Percentiles rank a stretch among this genome's conserved stretches.
These are phyloP conservation scores for Microcebus tavaratra DNA, from an alignment of 2,113 vertebrate genomes.

Conservation along the genomic window DNA sequence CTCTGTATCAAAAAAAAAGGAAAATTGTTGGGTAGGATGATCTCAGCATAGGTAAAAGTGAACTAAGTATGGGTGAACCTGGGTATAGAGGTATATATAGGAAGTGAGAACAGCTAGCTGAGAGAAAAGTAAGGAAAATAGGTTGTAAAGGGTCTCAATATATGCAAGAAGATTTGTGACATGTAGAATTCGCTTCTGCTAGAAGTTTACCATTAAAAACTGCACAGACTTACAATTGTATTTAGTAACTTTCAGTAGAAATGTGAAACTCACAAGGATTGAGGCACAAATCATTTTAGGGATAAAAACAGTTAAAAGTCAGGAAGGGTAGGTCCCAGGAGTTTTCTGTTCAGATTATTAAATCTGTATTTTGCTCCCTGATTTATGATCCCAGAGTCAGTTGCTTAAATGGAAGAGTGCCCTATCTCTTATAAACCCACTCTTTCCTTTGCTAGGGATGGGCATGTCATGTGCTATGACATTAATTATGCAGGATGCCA, in stretches of 20 bases:
- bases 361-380: conserved; percentile 5
- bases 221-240: neutral
- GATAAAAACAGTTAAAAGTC: conserved; percentile 12
- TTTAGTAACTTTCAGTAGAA: conserved; percentile 7
- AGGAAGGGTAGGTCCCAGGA: neutral
- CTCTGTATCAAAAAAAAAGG: no score
- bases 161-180: neutral
- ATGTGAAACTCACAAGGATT: conserved; percentile 20
- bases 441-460: neutral
- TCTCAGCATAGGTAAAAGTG: neutral
- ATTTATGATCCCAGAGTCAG: neutral
- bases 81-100: neutral
- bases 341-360: conserved; percentile 32
- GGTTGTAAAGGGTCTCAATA: neutral
- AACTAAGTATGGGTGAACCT: neutral
- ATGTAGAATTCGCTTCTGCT: neutral
- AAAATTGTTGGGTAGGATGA: neutral
- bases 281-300: neutral
- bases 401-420: neutral
- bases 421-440: neutral
- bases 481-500: neutral
- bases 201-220: neutral
- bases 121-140: neutral
- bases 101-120: neutral
- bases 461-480: neutral